Conservation (phyloP, 2,113 vertebrate species). For the Nyctibius bracteatus region DNA sequence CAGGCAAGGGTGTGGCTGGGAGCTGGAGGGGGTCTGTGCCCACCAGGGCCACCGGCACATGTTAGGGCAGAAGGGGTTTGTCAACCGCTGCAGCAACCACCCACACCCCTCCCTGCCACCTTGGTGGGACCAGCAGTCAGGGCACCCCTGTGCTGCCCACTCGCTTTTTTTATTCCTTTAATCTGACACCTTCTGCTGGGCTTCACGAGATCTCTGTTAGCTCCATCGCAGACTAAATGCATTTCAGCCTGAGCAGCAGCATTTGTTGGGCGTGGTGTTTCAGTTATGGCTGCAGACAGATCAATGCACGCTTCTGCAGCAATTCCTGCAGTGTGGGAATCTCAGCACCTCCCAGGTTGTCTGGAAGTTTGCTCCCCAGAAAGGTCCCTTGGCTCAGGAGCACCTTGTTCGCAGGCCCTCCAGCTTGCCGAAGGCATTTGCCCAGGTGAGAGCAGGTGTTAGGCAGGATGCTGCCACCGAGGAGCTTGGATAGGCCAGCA, state of each 20-base stretch:
- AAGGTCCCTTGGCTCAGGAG: accelerated
- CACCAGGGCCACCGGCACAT: too few relatives aligned
- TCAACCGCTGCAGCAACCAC: not conserved
- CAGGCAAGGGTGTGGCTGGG: not conserved
- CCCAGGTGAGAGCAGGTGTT: too few relatives aligned
- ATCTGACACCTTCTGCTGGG: not conserved
- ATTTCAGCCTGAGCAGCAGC: not conserved
- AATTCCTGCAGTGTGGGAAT: not conserved
- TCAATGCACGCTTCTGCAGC: not conserved
- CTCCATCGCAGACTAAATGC: not conserved
- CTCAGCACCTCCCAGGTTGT: not conserved
- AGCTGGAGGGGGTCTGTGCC: not conserved
- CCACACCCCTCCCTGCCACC: not conserved
- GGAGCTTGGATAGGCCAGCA: not conserved
- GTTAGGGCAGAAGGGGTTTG: not conserved
- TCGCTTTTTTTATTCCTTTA: not conserved
- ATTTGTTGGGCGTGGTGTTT: not conserved
- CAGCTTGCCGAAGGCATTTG: not conserved
- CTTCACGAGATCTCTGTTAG: not conserved
- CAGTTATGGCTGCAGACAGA: not conserved
- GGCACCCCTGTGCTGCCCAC: not conserved
- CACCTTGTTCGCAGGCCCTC: not conserved
- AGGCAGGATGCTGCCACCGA: not conserved
- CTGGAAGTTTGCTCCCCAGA: not conserved
- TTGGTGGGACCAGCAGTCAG: not conserved